These are phyloP conservation scores for Agrochola circellaris DNA, from an alignment of 2,888 invertebrate genomes.

Conservation along the genomic window DNA sequence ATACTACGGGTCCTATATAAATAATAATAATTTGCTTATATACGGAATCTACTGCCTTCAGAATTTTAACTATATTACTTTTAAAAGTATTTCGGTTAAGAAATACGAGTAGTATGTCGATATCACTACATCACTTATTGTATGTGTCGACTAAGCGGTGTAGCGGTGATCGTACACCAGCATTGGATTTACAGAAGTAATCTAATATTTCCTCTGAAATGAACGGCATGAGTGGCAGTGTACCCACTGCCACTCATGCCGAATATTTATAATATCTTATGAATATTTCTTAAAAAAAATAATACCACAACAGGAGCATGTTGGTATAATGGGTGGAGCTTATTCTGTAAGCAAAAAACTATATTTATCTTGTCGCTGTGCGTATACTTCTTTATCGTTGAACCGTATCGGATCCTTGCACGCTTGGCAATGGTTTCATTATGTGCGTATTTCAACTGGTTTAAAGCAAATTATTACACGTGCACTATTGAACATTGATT, in stretches of 20 bases:
- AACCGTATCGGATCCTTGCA: slow-evolving; percentile 46
- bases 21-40: no score
- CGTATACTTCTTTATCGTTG: slow-evolving; percentile 27
- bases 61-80: no score
- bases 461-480: slow-evolving; percentile 44
- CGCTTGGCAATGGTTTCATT: slow-evolving; percentile 28
- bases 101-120: no score
- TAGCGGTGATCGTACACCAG: no score
- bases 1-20: no score
- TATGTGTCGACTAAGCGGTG: no score
- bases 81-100: no score
- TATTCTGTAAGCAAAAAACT: neutral
- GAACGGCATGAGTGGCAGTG: neutral
- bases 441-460: slow-evolving; percentile 21
- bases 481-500: slow-evolving; percentile 52
- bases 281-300: neutral
- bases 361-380: neutral
- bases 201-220: neutral
- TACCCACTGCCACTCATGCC: no score
- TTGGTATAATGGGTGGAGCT: neutral
- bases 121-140: no score
- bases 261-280: no score
- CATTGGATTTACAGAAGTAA: no score
- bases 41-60: no score
- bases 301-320: neutral